Percentiles rank a stretch among this genome's conserved stretches.
These are phyloP conservation scores for Procambarus clarkii DNA, from an alignment of 1,140 invertebrate genomes.

Conservation along the genomic window DNA sequence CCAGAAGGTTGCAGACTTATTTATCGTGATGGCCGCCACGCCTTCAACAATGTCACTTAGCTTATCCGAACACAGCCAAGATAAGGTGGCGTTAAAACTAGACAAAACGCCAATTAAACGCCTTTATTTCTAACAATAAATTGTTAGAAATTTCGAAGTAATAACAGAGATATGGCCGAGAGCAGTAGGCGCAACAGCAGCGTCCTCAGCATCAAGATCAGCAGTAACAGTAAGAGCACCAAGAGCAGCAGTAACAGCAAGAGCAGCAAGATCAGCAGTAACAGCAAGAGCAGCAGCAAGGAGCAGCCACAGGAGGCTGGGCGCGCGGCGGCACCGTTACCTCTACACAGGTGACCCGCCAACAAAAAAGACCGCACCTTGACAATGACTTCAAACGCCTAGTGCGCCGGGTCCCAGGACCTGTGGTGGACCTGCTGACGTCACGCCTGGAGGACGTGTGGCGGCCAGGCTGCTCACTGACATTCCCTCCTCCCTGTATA, in stretches of 20 bases:
- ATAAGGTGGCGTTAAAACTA: too few species aligned
- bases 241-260: background rate
- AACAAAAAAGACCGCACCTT: slow-evolving; percentile 46
- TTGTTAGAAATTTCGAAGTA: background rate
- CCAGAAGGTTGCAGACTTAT: too few species aligned
- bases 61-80: too few species aligned
- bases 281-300: slow-evolving; percentile 17
- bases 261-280: slow-evolving; percentile 12
- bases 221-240: background rate
- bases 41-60: too few species aligned
- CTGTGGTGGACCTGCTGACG: slow-evolving; percentile 25
- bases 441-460: slow-evolving; percentile 3
- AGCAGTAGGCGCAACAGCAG: background rate
- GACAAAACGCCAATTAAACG: too few species aligned
- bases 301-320: slow-evolving; percentile 28
- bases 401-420: slow-evolving; percentile 20
- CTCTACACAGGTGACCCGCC: slow-evolving; percentile 46
- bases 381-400: slow-evolving; percentile 44
- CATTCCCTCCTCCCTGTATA: background rate
- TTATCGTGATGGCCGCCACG: too few species aligned
- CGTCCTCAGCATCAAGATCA: background rate
- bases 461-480: background rate
- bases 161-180: background rate
- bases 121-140: too few species aligned
- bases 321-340: slow-evolving; percentile 29